phyloP scores from a whole-genome alignment of 2,888 invertebrate species.

The Rhodophaea formosa region DNA sequence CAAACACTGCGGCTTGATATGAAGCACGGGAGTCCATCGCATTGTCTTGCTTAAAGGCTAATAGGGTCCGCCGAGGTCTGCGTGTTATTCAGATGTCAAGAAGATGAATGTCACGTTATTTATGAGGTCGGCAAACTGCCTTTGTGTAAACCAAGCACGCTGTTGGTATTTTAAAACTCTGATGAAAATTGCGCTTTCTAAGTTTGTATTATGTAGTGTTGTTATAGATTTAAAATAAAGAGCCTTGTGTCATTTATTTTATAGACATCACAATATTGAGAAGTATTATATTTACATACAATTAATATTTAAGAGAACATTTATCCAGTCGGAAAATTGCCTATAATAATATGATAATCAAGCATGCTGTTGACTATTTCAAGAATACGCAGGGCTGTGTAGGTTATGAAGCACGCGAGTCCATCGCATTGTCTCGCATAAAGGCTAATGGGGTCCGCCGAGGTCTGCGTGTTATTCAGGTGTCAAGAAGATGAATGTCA shows the following conservation, averaged over 20 bases:
- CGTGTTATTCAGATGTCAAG: conserved; percentile 73
- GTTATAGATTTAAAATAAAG: too few species aligned
- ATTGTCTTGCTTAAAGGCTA: conserved; percentile 75
- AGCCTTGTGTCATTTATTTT: too few species aligned
- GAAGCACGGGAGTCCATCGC: conserved; percentile 32
- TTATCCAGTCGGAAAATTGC: too few species aligned
- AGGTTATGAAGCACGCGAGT: conserved; percentile 37
- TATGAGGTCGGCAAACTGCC: conserved; percentile 61
- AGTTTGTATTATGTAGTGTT: too few species aligned
- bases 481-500: conserved; percentile 74
- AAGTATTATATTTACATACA: too few species aligned
- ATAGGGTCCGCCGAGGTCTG: conserved; percentile 57
- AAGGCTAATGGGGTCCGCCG: conserved; percentile 69
- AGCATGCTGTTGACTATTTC: too few species aligned
- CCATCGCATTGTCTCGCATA: conserved; percentile 60
- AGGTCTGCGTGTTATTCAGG: conserved; percentile 66
- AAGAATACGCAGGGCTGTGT: too few species aligned
- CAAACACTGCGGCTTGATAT: too few species aligned
- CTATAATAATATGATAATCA: too few species aligned
- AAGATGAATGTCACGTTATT: conserved; percentile 74
- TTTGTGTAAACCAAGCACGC: conserved; percentile 44
- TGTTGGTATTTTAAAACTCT: conserved; percentile 15
- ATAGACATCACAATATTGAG: too few species aligned
- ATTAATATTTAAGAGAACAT: too few species aligned
- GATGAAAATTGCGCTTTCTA: too few species aligned